These are phyloP conservation scores for Prionace glauca DNA, from an alignment of 2,797 vertebrate genomes.

Conservation along the genomic window DNA sequence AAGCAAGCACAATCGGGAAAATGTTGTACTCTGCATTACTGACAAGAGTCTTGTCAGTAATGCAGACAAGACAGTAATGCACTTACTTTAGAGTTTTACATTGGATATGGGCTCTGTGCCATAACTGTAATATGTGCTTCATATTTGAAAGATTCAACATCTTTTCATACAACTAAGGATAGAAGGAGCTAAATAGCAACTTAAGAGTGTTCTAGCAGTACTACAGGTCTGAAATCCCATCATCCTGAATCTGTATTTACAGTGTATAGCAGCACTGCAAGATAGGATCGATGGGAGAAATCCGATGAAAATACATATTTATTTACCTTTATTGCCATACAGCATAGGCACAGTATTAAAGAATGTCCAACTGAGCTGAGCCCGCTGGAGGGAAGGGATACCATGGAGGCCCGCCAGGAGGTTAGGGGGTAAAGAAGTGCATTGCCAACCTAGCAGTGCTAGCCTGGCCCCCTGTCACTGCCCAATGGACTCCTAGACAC, in stretches of 20 bases:
- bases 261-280: constrained; percentile 46
- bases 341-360: no score
- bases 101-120: neutral
- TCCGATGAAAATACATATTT: no score
- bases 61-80: no score
- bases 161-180: constrained; percentile 54
- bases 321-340: no score
- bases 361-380: constrained; percentile 46
- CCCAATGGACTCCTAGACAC: no score
- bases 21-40: neutral
- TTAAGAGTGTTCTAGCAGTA: constrained; percentile 62
- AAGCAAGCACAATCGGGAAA: neutral
- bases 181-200: constrained; percentile 57
- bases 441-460: no score
- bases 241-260: constrained; percentile 59
- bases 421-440: no score
- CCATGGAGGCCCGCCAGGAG: no score
- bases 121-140: constrained; percentile 6
- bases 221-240: constrained; percentile 58
- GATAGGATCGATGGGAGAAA: constrained; percentile 49
- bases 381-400: no score
- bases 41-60: neutral
- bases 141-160: constrained; percentile 59
- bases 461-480: no score
- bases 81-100: neutral